Conservation (phyloP, 2,113 vertebrate species). For the Anas platyrhynchos region DNA sequence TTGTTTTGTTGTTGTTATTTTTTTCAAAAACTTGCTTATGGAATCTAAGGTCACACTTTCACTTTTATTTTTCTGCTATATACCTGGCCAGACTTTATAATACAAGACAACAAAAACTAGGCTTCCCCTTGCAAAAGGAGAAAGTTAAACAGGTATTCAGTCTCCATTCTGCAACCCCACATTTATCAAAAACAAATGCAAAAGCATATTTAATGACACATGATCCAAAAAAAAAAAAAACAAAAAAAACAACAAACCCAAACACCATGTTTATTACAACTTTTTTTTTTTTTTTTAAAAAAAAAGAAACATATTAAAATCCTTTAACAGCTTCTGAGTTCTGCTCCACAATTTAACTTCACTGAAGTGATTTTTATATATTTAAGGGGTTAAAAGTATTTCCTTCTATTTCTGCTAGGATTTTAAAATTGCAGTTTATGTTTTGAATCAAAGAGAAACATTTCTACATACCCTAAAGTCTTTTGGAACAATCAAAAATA, state of each 20-base stretch:
- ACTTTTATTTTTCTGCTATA: background rate
- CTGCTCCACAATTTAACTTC: background rate
- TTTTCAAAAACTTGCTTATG: background rate
- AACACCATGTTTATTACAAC: background rate
- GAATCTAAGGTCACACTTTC: background rate
- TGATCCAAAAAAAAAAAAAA: background rate
- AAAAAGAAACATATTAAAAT: background rate
- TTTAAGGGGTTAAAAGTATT: background rate
- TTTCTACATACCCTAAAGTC: background rate
- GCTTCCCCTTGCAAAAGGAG: background rate
- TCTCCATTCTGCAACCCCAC: background rate
- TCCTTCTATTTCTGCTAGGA: background rate
- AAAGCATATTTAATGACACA: background rate
- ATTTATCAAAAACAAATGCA: background rate
- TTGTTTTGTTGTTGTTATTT: background rate
- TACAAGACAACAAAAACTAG: background rate
- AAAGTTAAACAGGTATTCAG: background rate
- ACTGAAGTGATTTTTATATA: background rate
- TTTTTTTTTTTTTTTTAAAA: background rate
- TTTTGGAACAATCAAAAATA: background rate
- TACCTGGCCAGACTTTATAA: background rate
- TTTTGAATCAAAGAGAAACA: background rate
- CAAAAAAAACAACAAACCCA: too few species aligned
- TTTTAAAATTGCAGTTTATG: conserved; percentile 4
- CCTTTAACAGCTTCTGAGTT: background rate